Conservation (phyloP, 2,113 vertebrate species). For the Rhinopomastus cyanomelas region DNA sequence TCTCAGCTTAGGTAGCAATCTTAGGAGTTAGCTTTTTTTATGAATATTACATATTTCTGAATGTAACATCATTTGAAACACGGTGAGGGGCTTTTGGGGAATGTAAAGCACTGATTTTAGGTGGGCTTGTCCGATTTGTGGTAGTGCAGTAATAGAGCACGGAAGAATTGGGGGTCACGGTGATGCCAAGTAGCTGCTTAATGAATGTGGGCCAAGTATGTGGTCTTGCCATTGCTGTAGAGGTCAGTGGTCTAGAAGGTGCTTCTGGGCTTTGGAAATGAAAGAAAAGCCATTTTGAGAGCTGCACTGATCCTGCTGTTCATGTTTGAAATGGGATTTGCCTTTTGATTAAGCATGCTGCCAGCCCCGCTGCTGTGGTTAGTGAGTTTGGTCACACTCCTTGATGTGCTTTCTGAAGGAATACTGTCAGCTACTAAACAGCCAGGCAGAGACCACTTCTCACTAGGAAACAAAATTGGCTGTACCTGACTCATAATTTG, state of each 20-base stretch:
- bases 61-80: neutral
- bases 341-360: neutral
- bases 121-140: accelerated
- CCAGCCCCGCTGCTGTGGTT: neutral
- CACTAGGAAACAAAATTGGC: neutral
- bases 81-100: neutral
- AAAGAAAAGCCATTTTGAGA: neutral
- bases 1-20: neutral
- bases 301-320: neutral
- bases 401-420: neutral
- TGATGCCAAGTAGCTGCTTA: neutral
- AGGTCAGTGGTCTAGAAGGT: neutral
- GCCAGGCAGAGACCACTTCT: neutral
- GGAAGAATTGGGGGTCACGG: neutral
- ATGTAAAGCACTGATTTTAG: neutral
- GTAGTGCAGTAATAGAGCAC: neutral
- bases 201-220: neutral
- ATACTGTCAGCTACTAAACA: neutral
- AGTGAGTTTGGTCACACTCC: neutral
- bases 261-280: neutral
- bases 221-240: neutral
- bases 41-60: neutral
- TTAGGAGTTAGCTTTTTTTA: neutral
- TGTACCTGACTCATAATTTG: neutral
- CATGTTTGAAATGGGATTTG: neutral